Evolutionary conservation across 1,140 invertebrate genomes (phyloP), one percentile per base, ranked within the genome.

Genomic region (Leptinotarsa defecta): DNA sequence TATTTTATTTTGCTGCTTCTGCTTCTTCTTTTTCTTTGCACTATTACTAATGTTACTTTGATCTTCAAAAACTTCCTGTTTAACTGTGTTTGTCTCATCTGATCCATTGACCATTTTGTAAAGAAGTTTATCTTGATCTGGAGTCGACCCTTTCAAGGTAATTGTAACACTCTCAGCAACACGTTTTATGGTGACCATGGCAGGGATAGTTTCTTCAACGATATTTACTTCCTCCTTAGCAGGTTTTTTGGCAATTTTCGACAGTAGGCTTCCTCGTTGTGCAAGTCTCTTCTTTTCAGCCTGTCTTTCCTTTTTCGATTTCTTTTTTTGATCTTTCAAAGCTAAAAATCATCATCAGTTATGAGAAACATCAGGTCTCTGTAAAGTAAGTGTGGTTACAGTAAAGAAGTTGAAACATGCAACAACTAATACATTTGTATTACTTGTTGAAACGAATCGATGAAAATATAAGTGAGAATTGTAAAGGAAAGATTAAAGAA

Each of bases 31-130:
- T 24, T 74, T 78, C 49, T 73, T 78, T 17, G 52, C 52, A 57
- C 61, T 34, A 17, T 71, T 20, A 61, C 68, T n/a, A 69, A 68
- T 71, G 34, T 76, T 69, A 69, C 62, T 34, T 71, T 75, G 34
- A 19, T 74, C 43, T 17, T 11, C 6, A 49, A 15, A n/a, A 19
- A 19, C 52, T 22, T 24, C 19, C 68, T 48, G 17, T 22, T 52
- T 48, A 15, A 20, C 57, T 22, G 34, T 0, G n/a, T 13, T 19
- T 34, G 65, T 77, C 24, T 76, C 75, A 57, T 79, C 76, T 20
- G 92, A 91, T 8, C 92, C 92, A 83, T 93, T 93, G 3, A 93
- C 88, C 65, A 94, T 85, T 3, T 91, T 93, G 81, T 92, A 93
- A 1, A 93, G 83, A 48, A 94, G 88, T 82, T 92, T 91, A 79